A percentile compares a stretch with the other conserved stretches of the same genome.
phyloP scores from a whole-genome alignment of 2,888 invertebrate species.

The Cabera pusaria region DNA sequence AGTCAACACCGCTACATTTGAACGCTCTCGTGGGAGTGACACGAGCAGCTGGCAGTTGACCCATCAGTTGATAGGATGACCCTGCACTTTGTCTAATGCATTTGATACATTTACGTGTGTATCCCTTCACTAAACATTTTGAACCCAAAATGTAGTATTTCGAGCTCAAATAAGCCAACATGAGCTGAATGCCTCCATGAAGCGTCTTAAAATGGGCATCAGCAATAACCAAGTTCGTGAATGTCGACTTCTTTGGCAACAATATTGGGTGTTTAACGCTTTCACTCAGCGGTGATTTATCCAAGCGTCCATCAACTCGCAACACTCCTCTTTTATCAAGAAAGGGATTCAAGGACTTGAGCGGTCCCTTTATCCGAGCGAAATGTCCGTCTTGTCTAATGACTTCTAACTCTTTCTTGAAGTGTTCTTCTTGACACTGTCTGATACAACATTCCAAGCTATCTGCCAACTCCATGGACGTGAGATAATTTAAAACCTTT shows the following conservation, averaged over 20 bases:
- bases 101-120: neutral
- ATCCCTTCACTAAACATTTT: constrained; percentile 6
- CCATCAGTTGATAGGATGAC: neutral
- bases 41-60: constrained; percentile 1
- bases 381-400: neutral
- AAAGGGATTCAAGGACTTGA: neutral
- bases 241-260: constrained; percentile 6
- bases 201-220: constrained; percentile 31
- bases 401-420: neutral
- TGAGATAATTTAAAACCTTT: too few species aligned
- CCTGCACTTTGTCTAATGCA: neutral
- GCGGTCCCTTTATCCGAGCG: neutral
- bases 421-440: constrained; percentile 18
- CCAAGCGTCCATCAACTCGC: constrained; percentile 6
- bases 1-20: constrained; percentile 2
- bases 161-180: constrained; percentile 23
- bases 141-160: constrained; percentile 23
- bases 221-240: constrained; percentile 20
- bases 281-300: neutral
- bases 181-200: constrained; percentile 31
- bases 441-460: constrained; percentile 11
- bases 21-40: neutral
- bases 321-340: neutral
- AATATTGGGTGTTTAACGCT: too few species aligned
- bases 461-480: constrained; percentile 5